phyloP scores from a whole-genome alignment of 1,140 invertebrate genomes.

The Batillaria attramentaria region DNA sequence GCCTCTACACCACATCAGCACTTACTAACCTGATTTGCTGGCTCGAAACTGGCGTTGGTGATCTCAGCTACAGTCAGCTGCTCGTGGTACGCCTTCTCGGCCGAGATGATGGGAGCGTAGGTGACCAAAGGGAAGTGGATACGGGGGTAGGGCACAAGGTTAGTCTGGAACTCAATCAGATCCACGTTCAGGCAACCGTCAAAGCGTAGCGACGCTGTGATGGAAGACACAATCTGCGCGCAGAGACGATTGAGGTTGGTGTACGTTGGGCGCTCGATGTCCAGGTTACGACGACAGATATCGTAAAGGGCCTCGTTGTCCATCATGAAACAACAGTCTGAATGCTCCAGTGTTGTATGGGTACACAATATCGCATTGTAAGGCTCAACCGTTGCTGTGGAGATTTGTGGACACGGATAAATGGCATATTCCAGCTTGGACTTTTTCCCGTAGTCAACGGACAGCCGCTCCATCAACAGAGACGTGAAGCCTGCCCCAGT shows the following conservation, averaged over 20 bases:
- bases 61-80: constrained; percentile 81
- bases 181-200: constrained; percentile 81
- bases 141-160: constrained; percentile 27
- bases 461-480: constrained; percentile 86
- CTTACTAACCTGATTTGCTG: constrained; percentile 94
- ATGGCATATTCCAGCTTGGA: too few relatives aligned
- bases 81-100: constrained; percentile 71
- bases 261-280: too few relatives aligned
- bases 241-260: constrained; percentile 76
- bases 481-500: constrained; percentile 91
- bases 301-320: too few relatives aligned
- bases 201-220: constrained; percentile 78
- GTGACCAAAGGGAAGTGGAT: constrained; percentile 30
- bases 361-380: too few relatives aligned
- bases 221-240: constrained; percentile 75
- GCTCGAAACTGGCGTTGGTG: constrained; percentile 83
- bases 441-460: constrained; percentile 15
- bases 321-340: too few relatives aligned
- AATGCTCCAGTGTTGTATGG: too few relatives aligned
- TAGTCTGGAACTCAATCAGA: constrained; percentile 42
- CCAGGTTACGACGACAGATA: too few relatives aligned
- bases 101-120: constrained; percentile 33
- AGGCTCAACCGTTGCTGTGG: too few relatives aligned
- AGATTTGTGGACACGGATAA: too few relatives aligned
- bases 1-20: constrained; percentile 97